These are phyloP conservation scores for Enoplosus armatus DNA, from an alignment of 2,797 vertebrate genomes.

Conservation along the genomic window DNA sequence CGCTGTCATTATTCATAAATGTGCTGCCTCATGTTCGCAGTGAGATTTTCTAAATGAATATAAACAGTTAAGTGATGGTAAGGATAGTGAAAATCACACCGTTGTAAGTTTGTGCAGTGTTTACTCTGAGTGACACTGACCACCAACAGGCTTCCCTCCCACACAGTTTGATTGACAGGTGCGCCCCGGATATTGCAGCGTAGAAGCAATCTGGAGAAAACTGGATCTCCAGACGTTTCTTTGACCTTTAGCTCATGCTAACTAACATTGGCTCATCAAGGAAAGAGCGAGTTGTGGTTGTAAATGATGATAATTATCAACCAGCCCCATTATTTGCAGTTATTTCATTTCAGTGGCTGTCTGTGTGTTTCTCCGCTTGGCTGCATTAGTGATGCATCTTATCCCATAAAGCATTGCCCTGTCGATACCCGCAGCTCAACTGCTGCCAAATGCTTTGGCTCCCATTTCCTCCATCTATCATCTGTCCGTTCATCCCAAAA, in stretches of 20 bases:
- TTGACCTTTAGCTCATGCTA: slow-evolving; percentile 25
- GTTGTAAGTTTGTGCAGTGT: background rate
- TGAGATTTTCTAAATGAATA: background rate
- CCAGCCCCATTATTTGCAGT: slow-evolving; percentile 27
- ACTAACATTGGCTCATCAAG: slow-evolving; percentile 19
- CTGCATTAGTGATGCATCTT: slow-evolving; percentile 36
- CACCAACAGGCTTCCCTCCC: slow-evolving; percentile 10
- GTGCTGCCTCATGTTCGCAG: background rate
- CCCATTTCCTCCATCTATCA: slow-evolving; percentile 42
- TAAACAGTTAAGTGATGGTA: background rate
- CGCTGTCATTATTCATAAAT: background rate
- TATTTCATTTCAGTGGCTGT: slow-evolving; percentile 25
- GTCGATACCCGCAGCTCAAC: slow-evolving; percentile 30
- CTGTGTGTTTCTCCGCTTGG: slow-evolving; percentile 19
- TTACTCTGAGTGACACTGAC: background rate
- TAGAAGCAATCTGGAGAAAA: slow-evolving; percentile 14
- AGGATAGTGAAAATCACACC: background rate
- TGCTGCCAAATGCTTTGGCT: slow-evolving; percentile 55
- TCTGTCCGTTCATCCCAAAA: slow-evolving; percentile 37
- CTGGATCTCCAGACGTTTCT: slow-evolving; percentile 5
- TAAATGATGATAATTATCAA: slow-evolving; percentile 44
- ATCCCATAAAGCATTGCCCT: slow-evolving; percentile 43
- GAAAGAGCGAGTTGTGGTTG: background rate
- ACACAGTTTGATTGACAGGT: slow-evolving; percentile 52
- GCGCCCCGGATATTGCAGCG: slow-evolving; percentile 8